A percentile compares a stretch with the other conserved stretches of the same genome.
phyloP scores from a whole-genome alignment of 1,140 invertebrate genomes.

The Diorhabda sublineata region DNA sequence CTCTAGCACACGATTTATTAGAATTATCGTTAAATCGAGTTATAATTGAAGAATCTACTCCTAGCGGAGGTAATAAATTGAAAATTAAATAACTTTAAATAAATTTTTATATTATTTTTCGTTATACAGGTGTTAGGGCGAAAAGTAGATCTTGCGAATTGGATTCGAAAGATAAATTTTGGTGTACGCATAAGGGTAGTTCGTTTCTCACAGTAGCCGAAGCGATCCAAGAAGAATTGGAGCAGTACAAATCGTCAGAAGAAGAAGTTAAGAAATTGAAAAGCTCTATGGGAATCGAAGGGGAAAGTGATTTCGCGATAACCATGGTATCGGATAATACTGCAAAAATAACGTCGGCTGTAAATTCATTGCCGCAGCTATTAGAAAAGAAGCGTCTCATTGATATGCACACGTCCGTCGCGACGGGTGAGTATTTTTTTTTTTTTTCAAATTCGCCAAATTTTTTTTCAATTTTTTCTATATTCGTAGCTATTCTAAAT shows the following conservation, averaged over 20 bases:
- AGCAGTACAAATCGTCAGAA: constrained; percentile 88
- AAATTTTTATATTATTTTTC: constrained; percentile 1
- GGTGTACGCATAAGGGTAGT: constrained; percentile 89
- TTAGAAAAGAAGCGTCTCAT: constrained; percentile 96
- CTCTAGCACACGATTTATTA: constrained; percentile 91
- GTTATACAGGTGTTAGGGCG: constrained; percentile 53
- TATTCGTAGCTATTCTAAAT: constrained; percentile 67
- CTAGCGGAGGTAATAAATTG: constrained; percentile 37
- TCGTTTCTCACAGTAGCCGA: constrained; percentile 97
- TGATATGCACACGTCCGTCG: constrained; percentile 98
- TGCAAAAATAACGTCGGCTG: constrained; percentile 87
- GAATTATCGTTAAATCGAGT: constrained; percentile 87
- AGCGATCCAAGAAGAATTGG: constrained; percentile 96
- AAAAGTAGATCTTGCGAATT: constrained; percentile 91
- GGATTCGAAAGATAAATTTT: constrained; percentile 84
- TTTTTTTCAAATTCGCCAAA: not conserved
- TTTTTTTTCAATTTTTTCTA: not conserved
- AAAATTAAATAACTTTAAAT: not conserved
- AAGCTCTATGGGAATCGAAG: constrained; percentile 83
- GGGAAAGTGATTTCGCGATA: constrained; percentile 68
- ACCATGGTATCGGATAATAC: constrained; percentile 92
- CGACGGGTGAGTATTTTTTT: constrained; percentile 62
- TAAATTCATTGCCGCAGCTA: constrained; percentile 92
- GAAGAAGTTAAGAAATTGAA: constrained; percentile 96
- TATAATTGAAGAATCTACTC: constrained; percentile 67